A percentile compares a stretch with the other conserved stretches of the same genome.
phyloP scores from a whole-genome alignment of 2,888 invertebrate genomes.

The Caenorhabditis japonica region DNA sequence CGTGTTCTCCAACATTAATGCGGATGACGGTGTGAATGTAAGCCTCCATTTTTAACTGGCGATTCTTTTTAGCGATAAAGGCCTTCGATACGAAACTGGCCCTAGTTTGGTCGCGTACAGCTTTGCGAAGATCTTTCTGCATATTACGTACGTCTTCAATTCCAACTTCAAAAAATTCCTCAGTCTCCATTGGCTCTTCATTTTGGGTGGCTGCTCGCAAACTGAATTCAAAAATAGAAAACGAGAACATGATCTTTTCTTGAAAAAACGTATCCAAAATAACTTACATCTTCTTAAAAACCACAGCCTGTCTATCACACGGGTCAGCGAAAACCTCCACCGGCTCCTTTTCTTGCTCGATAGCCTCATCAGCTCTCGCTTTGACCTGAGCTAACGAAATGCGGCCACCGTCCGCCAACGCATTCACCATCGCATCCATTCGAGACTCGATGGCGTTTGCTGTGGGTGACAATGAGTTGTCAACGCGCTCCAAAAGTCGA shows the following conservation, averaged over 20 bases:
- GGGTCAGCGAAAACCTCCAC: conserved; percentile 49
- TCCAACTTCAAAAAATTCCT: conserved; percentile 66
- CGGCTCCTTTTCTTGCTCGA: conserved; percentile 26
- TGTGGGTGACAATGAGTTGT: conserved; percentile 11
- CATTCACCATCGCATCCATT: conserved; percentile 47
- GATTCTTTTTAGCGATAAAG: conserved; percentile 62
- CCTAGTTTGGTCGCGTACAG: conserved; percentile 56
- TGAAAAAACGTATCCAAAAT: conserved; percentile 5
- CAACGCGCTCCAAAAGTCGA: conserved; percentile 50
- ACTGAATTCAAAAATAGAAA: neutral
- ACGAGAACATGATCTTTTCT: neutral
- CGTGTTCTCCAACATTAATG: conserved; percentile 56
- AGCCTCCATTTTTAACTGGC: conserved; percentile 61
- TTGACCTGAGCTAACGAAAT: conserved; percentile 28
- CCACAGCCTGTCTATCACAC: conserved; percentile 56
- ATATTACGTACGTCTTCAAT: conserved; percentile 60
- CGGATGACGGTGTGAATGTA: conserved; percentile 67
- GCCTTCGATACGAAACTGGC: conserved; percentile 59
- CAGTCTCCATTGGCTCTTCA: conserved; percentile 53
- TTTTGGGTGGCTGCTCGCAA: conserved; percentile 9
- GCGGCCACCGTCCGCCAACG: conserved; percentile 47
- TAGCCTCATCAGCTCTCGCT: conserved; percentile 25
- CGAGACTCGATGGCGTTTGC: conserved; percentile 6
- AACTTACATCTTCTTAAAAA: conserved; percentile 44
- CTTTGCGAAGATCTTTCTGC: conserved; percentile 60